Base-by-base conservation (phyloP, 1,140 invertebrate species). In the Hypothenemus hampei region DNA sequence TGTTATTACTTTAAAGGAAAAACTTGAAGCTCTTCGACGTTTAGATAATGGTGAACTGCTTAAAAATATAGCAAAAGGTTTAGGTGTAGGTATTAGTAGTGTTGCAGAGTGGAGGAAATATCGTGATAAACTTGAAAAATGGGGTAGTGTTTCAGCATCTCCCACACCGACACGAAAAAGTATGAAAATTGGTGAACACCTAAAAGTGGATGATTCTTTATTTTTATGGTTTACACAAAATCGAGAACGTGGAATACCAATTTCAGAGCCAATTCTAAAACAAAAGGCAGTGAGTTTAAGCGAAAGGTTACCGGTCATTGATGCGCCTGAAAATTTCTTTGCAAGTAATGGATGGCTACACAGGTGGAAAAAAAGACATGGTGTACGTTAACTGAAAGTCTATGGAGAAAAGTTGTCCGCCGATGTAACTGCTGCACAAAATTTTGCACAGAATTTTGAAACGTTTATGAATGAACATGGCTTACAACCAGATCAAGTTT, bases 401-500 rank as follows among this genome's bases (percentile, higher is more conserved):
- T 31, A 13, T 31, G 26, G 3, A 31, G 26, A 31, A 31, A 31
- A 31, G 13, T 31, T 31, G 26, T 31, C 26, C 26, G 26, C 26
- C 26, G 26, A 31, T 31, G 26, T 31, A 31, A 31, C 26, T 31
- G 26, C 26, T 13, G 26, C 26, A 31, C 26, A 31, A 31, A 31
- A 31, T 1, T 31, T 31, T 31, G 3, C 26, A 31, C 2, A 31
- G 26, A 31, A 31, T 31, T 31, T 31, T 31, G 26, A 31, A 31
- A 31, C 13, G 26, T 31, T 3, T 31, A 44, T 23, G 3, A 44
- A 44, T 23, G 1, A 44, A 23, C 20, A 4, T 44, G 20, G 2
- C 18, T 23, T 44, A 44, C 41, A 6, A 44, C 33, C 22, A 21
- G 48, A 57, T 20, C n/a, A 53, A 23, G 46, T 75, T 41, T 71